Percentiles rank a stretch among this genome's conserved stretches.
These are phyloP conservation scores for Myotis findleyi DNA, from an alignment of 2,797 vertebrate species.

Conservation along the genomic window DNA sequence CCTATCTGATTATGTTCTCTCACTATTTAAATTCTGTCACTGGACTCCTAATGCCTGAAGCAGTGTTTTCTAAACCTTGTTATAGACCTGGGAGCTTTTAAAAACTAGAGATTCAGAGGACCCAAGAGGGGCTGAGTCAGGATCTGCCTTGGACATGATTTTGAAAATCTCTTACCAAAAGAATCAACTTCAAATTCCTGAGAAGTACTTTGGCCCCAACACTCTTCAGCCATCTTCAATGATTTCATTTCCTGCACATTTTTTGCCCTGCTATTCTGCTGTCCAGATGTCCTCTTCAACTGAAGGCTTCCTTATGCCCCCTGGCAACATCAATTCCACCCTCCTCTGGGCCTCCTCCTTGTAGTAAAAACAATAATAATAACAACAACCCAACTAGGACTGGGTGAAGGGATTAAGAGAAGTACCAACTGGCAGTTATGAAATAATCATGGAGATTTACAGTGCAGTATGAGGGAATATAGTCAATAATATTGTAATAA, in stretches of 20 bases:
- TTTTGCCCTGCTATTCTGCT: not conserved
- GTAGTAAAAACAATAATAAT: not conserved
- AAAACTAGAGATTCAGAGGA: not conserved
- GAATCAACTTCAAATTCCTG: not conserved
- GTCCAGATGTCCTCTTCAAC: not conserved
- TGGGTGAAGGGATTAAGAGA: not conserved
- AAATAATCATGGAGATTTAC: not conserved
- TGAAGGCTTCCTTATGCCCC: not conserved
- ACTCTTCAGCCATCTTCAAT: not conserved
- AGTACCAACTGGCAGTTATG: not conserved
- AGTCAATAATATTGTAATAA: not conserved
- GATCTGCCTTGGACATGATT: not conserved
- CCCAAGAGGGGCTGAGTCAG: not conserved
- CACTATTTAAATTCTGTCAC: not conserved
- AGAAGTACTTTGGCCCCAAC: not conserved
- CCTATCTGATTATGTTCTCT: not conserved
- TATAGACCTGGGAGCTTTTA: not conserved
- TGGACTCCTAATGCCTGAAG: not conserved
- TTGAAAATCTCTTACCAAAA: not conserved
- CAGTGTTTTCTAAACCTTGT: not conserved
- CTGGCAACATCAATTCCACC: not conserved
- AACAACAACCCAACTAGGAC: not conserved
- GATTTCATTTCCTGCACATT: not conserved
- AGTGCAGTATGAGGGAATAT: not conserved
- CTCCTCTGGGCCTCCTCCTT: not conserved